Conservation (phyloP, 2,888 invertebrate genomes). For the Callyntrura guangdongensis region DNA sequence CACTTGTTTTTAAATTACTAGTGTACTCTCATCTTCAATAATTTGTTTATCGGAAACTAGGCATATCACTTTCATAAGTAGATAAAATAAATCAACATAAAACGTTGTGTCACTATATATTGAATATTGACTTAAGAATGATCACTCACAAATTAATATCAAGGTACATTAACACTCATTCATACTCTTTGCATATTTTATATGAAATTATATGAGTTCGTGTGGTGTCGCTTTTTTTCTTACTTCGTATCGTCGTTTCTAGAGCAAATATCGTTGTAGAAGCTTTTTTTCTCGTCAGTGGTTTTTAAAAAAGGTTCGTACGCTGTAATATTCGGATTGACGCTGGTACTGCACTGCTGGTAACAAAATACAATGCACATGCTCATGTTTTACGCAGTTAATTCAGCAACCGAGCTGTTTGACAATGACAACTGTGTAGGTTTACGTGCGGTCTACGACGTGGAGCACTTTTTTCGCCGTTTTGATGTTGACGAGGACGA, state of each 20-base stretch:
- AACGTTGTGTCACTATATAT: not conserved
- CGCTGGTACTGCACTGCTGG: slow-evolving; percentile 1
- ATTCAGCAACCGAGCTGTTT: not conserved
- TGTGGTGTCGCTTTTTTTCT: slow-evolving; percentile 51
- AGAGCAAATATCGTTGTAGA: slow-evolving; percentile 46
- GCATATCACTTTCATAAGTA: not conserved
- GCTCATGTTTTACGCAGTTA: not conserved
- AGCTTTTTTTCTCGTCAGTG: slow-evolving; percentile 37
- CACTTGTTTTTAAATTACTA: slow-evolving; percentile 57
- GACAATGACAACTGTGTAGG: not conserved
- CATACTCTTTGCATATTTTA: slow-evolving; percentile 3
- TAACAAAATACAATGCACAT: slow-evolving; percentile 44
- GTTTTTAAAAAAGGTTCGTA: slow-evolving; percentile 30
- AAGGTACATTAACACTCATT: slow-evolving; percentile 32
- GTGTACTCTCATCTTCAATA: not conserved
- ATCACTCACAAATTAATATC: slow-evolving; percentile 41
- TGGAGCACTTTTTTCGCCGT: slow-evolving; percentile 20
- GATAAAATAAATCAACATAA: not conserved
- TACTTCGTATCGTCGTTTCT: slow-evolving; percentile 58
- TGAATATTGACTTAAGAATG: slow-evolving; percentile 27
- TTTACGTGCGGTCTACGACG: not conserved
- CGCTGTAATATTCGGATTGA: slow-evolving; percentile 13
- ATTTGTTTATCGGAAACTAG: not conserved
- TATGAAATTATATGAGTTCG: slow-evolving; percentile 42
- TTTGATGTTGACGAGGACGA: not conserved